Conservation (phyloP, 2,113 vertebrate species). For the Peucedramus taeniatus region DNA sequence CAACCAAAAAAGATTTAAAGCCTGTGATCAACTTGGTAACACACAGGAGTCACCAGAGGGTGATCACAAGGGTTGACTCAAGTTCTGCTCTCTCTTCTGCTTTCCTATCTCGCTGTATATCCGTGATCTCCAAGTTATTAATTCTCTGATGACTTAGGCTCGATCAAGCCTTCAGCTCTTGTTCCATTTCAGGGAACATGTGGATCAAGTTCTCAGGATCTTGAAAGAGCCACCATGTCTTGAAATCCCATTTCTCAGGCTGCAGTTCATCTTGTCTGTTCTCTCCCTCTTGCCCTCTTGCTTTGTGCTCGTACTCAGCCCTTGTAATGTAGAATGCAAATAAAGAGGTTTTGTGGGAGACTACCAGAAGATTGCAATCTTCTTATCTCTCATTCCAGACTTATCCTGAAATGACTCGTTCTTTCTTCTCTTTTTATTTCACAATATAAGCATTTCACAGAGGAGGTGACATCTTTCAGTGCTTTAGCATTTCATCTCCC, state of each 20-base stretch:
- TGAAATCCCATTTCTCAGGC: background rate
- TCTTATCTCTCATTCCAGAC: constrained; percentile 49
- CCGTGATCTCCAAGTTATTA: background rate
- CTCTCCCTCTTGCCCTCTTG: background rate
- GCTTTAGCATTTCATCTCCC: constrained; percentile 29
- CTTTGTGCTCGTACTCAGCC: background rate
- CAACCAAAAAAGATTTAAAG: background rate
- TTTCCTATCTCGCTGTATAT: background rate
- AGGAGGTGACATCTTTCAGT: constrained; percentile 51
- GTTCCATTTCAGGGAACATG: background rate
- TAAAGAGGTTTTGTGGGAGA: constrained; percentile 2
- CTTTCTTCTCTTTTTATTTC: constrained; percentile 29
- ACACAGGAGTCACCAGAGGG: background rate
- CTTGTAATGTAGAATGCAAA: background rate
- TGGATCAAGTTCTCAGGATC: background rate
- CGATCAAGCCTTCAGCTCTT: background rate
- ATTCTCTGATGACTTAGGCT: background rate
- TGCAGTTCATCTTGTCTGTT: background rate
- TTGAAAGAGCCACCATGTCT: background rate
- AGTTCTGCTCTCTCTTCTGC: background rate
- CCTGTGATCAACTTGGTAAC: background rate
- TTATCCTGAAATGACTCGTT: constrained; percentile 51
- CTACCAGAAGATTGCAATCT: constrained; percentile 28
- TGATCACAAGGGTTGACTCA: background rate
- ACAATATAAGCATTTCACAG: constrained; percentile 26